Percentiles rank a stretch among this genome's conserved stretches.
Evolutionary conservation across 1,140 invertebrate species (phyloP).

Genomic region (Bombus impatiens): DNA sequence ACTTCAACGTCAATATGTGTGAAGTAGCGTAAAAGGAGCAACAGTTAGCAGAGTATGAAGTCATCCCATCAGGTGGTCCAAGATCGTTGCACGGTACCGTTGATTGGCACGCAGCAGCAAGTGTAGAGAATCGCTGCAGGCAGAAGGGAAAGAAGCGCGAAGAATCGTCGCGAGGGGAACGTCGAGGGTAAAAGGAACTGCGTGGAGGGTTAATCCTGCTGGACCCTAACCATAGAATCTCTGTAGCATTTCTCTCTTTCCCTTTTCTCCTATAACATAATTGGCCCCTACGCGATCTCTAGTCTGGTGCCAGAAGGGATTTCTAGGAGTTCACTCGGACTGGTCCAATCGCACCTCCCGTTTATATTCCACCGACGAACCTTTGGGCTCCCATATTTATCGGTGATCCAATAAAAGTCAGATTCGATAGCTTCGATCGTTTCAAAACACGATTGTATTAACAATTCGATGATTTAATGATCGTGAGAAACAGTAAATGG

Average conservation of each 20-base stretch:
- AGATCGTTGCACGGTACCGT: background rate
- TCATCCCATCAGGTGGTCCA: conserved; percentile 24
- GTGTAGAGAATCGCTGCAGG: conserved; percentile 1
- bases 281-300: conserved; percentile 75
- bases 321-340: conserved; percentile 77
- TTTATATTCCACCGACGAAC: conserved; percentile 70
- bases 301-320: conserved; percentile 78
- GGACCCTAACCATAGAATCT: conserved; percentile 72
- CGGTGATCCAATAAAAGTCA: conserved; percentile 78
- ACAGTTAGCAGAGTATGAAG: conserved; percentile 16
- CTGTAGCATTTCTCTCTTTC: conserved; percentile 60
- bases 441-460: conserved; percentile 57
- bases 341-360: conserved; percentile 73
- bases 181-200: conserved; percentile 59
- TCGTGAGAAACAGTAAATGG: background rate
- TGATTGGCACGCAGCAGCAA: conserved; percentile 26
- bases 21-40: background rate
- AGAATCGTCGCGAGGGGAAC: conserved; percentile 47
- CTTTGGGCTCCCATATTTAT: conserved; percentile 69
- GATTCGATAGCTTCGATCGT: conserved; percentile 71
- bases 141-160: conserved; percentile 40
- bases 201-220: conserved; percentile 72
- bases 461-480: background rate
- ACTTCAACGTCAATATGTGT: background rate
- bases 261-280: conserved; percentile 69